A percentile compares a stretch with the other conserved stretches of the same genome.
These are phyloP conservation scores for Cephus runcator DNA, from an alignment of 2,888 invertebrate species.

Conservation along the genomic window DNA sequence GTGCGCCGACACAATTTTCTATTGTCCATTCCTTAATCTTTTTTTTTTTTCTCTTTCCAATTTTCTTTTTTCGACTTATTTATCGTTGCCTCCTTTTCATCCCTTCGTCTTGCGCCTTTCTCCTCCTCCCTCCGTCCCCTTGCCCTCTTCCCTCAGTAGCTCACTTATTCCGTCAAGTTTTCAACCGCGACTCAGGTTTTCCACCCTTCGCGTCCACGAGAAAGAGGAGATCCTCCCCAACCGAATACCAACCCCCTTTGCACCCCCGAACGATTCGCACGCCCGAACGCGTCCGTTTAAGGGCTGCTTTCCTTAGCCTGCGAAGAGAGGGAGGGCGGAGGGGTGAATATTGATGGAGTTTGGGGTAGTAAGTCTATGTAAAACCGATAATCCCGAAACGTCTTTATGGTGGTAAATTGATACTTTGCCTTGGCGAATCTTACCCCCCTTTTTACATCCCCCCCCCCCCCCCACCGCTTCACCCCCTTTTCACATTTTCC, in stretches of 20 bases:
- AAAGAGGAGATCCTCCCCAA: neutral
- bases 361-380: slow-evolving; percentile 46
- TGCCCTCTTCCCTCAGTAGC: neutral
- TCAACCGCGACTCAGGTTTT: neutral
- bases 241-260: neutral
- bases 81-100: neutral
- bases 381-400: slow-evolving; percentile 49
- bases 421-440: slow-evolving; percentile 29
- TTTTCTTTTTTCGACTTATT: neutral
- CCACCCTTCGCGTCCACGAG: neutral
- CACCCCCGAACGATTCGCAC: neutral
- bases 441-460: neutral
- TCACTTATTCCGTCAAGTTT: neutral
- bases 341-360: slow-evolving; percentile 53
- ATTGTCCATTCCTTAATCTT: too few species aligned
- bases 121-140: neutral
- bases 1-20: neutral
- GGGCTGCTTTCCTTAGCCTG: slow-evolving; percentile 37
- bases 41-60: neutral
- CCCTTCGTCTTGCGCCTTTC: neutral
- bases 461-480: too few species aligned
- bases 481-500: neutral
- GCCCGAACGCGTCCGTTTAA: slow-evolving; percentile 46
- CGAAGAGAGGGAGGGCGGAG: slow-evolving; percentile 13
- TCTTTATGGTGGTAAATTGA: slow-evolving; percentile 49